Percentiles rank a stretch among this genome's conserved stretches.
Conservation (phyloP, 1,140 invertebrate genomes). For the Diorhabda carinulata region DNA sequence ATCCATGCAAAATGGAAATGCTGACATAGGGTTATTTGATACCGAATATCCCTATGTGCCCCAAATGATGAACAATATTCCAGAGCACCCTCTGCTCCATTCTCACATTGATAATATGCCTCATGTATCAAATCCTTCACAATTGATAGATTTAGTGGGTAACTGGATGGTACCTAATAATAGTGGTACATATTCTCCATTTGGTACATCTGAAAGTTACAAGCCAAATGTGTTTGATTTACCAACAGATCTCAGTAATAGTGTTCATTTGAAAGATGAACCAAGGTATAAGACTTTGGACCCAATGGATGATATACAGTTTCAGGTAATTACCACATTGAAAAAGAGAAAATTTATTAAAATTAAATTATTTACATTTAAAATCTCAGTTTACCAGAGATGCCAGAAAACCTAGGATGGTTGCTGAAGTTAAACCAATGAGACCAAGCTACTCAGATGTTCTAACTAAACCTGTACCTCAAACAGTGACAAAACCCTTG, state of each 20-base stretch:
- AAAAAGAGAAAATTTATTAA: constrained; percentile 10
- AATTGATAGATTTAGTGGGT: constrained; percentile 68
- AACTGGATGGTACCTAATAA: constrained; percentile 77
- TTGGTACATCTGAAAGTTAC: constrained; percentile 55
- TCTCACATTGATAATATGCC: constrained; percentile 19
- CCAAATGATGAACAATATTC: constrained; percentile 17
- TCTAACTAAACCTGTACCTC: constrained; percentile 58
- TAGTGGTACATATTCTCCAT: constrained; percentile 76
- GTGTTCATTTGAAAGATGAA: constrained; percentile 21
- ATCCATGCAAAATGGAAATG: constrained; percentile 23
- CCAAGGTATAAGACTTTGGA: constrained; percentile 23
- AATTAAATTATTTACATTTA: constrained; percentile 17
- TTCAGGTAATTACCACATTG: neutral
- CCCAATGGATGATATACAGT: constrained; percentile 26
- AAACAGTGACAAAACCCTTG: constrained; percentile 48
- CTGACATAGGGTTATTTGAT: constrained; percentile 23
- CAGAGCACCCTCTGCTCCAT: constrained; percentile 16
- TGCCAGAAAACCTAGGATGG: constrained; percentile 65
- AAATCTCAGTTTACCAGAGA: constrained; percentile 46
- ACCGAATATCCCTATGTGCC: constrained; percentile 21
- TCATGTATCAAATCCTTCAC: constrained; percentile 40
- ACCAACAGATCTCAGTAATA: constrained; percentile 27
- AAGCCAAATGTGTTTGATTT: constrained; percentile 36
- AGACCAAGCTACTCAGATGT: constrained; percentile 79
- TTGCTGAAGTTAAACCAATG: constrained; percentile 82